Evolutionary conservation across 2,888 invertebrate species (phyloP).

Genomic region (Drosophila bunnanda): DNA sequence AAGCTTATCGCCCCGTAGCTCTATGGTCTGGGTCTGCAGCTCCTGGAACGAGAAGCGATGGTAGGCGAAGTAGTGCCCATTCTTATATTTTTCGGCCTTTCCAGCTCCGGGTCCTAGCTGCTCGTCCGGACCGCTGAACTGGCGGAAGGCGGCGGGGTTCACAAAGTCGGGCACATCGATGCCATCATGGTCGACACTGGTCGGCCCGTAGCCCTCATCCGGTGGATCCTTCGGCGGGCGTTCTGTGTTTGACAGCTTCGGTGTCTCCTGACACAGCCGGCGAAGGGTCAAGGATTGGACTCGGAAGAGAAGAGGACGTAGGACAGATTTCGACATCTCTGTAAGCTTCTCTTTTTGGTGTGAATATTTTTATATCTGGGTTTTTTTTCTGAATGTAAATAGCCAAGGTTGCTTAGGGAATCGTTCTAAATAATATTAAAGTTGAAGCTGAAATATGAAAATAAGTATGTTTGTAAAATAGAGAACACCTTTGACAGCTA

Average conservation of each 20-base stretch:
- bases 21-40: slow-evolving; percentile 59
- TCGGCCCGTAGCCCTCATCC: slow-evolving; percentile 69
- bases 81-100: slow-evolving; percentile 71
- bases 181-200: slow-evolving; percentile 57
- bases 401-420: not conserved
- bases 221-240: slow-evolving; percentile 81
- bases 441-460: not conserved
- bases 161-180: slow-evolving; percentile 64
- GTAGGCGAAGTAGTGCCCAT: slow-evolving; percentile 78
- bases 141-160: slow-evolving; percentile 69
- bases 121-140: slow-evolving; percentile 62
- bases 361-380: not conserved
- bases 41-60: slow-evolving; percentile 79
- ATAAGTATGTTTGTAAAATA: not conserved
- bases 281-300: not conserved
- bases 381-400: not conserved
- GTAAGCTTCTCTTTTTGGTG: not conserved
- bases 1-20: slow-evolving; percentile 59
- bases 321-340: slow-evolving; percentile 11
- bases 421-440: not conserved
- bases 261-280: not conserved
- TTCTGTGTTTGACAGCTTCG: slow-evolving; percentile 60
- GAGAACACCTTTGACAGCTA: not conserved
- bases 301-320: not conserved
- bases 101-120: slow-evolving; percentile 77